Conservation (phyloP, 2,797 vertebrate species). For the Esox masquinongy region DNA sequence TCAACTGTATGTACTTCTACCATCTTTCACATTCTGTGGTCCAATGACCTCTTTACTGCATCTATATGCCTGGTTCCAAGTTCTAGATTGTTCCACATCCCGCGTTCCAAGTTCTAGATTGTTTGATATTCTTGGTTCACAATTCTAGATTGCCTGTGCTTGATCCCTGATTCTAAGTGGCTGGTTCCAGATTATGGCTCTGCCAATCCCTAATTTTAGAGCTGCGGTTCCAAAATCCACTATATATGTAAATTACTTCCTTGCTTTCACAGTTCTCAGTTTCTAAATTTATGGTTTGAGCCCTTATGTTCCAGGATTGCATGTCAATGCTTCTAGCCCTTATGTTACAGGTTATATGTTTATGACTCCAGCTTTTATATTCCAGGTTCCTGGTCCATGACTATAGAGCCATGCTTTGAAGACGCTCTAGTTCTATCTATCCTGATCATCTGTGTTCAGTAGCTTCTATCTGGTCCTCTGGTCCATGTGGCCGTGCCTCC, state of each 20-base stretch:
- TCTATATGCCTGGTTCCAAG: background rate
- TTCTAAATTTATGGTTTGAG: background rate
- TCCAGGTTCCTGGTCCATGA: background rate
- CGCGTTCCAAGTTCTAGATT: background rate
- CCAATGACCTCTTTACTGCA: too few relatives aligned
- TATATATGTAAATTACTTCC: conserved; percentile 1
- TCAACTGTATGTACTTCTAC: too few relatives aligned
- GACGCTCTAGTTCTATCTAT: background rate
- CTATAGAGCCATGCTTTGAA: background rate
- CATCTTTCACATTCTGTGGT: too few relatives aligned
- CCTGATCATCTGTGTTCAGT: background rate
- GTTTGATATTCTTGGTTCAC: background rate
- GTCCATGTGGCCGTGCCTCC: background rate
- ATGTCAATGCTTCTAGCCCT: background rate
- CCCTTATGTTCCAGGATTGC: background rate
- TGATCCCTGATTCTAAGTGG: background rate
- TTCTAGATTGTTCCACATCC: background rate
- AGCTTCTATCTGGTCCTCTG: background rate
- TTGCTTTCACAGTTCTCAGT: background rate
- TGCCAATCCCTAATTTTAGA: too few relatives aligned
- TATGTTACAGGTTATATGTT: background rate
- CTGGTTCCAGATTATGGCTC: background rate
- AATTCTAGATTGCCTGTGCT: background rate
- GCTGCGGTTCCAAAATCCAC: too few relatives aligned
- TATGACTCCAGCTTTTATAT: background rate